phyloP scores from a whole-genome alignment of 2,113 vertebrate genomes.

The Pagrus major region DNA sequence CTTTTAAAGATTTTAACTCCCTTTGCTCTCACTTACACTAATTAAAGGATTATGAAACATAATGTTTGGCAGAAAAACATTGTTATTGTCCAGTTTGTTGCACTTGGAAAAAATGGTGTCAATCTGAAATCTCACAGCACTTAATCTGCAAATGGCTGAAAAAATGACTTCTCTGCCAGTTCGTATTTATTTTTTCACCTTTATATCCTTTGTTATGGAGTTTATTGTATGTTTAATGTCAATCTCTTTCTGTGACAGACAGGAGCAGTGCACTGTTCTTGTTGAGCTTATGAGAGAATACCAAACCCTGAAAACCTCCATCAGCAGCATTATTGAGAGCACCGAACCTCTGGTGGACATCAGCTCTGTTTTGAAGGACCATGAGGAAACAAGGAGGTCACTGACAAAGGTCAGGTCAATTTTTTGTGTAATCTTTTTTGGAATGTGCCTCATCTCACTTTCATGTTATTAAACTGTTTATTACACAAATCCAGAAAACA shows the following conservation, averaged over 20 bases:
- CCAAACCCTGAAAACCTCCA: conserved; percentile 87
- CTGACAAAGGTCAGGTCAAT: conserved; percentile 87
- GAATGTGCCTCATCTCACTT: background rate
- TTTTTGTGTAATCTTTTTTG: background rate
- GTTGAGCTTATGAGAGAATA: conserved; percentile 92
- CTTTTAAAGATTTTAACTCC: background rate
- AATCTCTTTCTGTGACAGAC: conserved; percentile 78
- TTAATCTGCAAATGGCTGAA: background rate
- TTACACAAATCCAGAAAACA: background rate
- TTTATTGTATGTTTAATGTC: background rate
- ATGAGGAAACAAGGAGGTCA: conserved; percentile 89
- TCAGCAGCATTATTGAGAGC: conserved; percentile 87
- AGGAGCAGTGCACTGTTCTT: conserved; percentile 90
- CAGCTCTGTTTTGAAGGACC: conserved; percentile 88
- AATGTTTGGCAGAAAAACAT: background rate
- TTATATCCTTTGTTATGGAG: background rate
- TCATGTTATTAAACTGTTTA: background rate
- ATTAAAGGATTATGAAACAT: background rate
- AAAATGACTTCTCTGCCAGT: background rate
- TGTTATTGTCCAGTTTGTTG: background rate
- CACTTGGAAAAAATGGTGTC: background rate
- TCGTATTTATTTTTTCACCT: background rate
- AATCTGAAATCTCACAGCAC: background rate
- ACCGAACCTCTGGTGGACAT: conserved; percentile 84
- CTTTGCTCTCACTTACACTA: background rate